A percentile compares a stretch with the other conserved stretches of the same genome.
phyloP scores from a whole-genome alignment of 2,113 vertebrate species.

The Miniopterus natalensis region DNA sequence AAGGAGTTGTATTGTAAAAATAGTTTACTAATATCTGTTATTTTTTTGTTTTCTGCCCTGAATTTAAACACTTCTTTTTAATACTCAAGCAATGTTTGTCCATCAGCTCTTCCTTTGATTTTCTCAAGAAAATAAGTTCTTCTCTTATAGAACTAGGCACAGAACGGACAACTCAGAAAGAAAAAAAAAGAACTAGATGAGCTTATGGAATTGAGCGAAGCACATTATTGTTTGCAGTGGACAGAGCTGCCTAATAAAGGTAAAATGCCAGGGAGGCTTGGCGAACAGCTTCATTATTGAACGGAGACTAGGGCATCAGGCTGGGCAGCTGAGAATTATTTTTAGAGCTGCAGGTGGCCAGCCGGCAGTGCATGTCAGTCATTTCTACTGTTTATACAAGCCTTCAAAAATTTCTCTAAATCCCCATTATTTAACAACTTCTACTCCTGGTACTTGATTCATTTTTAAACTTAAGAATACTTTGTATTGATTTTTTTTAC shows the following conservation, averaged over 20 bases:
- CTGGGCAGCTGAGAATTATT: neutral
- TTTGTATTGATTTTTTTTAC: neutral
- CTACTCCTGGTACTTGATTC: neutral
- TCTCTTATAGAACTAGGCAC: neutral
- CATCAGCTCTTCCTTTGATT: neutral
- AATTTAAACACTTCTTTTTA: neutral
- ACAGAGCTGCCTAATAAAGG: conserved; percentile 39
- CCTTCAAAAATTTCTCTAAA: neutral
- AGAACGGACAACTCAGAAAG: neutral
- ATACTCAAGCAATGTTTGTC: neutral
- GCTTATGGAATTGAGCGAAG: neutral
- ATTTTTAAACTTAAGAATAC: neutral
- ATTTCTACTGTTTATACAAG: neutral
- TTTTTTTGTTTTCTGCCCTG: neutral
- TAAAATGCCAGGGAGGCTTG: conserved; percentile 35
- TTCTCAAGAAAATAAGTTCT: neutral
- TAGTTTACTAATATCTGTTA: neutral
- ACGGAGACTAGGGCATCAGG: neutral
- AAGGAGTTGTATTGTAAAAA: neutral
- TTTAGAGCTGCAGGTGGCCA: neutral
- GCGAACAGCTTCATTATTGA: conserved; percentile 35
- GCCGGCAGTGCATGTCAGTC: neutral
- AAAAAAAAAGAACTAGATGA: neutral
- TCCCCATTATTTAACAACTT: neutral
- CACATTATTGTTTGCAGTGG: neutral